Percentiles rank a stretch among this genome's conserved stretches.
Conservation (phyloP, 2,113 vertebrate genomes). For the Panurus biarmicus region DNA sequence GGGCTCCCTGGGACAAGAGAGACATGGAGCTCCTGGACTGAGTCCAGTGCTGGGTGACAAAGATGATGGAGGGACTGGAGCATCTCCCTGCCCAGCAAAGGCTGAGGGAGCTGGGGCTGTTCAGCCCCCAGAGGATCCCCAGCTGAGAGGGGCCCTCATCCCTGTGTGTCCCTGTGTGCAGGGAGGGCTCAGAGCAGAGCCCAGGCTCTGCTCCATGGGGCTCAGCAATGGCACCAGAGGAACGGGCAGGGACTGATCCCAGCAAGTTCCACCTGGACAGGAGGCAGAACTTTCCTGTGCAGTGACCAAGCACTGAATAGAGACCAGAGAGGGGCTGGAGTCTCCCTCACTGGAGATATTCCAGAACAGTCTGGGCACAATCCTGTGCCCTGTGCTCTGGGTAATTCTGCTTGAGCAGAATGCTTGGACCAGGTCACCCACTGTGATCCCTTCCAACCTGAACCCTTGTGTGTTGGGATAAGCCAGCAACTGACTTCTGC, state of each 20-base stretch:
- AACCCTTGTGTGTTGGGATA: not conserved
- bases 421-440: fast-evolving
- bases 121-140: not conserved
- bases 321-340: fast-evolving
- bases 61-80: not conserved
- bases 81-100: not conserved
- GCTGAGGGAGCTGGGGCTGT: not conserved
- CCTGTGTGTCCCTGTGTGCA: not conserved
- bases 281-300: not conserved
- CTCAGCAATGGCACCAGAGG: not conserved
- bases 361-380: not conserved
- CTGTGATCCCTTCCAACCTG: not conserved
- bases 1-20: not conserved
- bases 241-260: not conserved
- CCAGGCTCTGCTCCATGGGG: not conserved
- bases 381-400: not conserved
- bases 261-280: not conserved
- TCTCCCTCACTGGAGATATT: not conserved
- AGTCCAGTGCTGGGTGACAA: fast-evolving
- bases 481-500: not conserved
- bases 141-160: not conserved
- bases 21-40: not conserved
- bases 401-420: not conserved
- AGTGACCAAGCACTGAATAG: fast-evolving
- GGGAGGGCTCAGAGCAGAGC: not conserved